These are phyloP conservation scores for Engystomops pustulosus DNA, from an alignment of 2,113 vertebrate species.

Conservation along the genomic window DNA sequence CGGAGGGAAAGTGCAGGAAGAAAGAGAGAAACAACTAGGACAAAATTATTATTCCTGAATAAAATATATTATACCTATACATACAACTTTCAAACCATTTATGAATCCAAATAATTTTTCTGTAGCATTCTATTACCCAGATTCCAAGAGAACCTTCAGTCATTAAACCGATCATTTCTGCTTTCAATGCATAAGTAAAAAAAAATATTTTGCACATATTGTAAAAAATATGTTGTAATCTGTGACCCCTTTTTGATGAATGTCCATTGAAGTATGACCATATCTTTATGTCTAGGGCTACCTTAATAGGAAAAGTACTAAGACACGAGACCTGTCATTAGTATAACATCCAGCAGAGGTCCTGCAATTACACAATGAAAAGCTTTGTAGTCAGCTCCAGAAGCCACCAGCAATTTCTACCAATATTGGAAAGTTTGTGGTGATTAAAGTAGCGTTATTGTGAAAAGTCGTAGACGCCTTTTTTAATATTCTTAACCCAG, in stretches of 20 bases:
- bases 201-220: no score
- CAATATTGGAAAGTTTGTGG: neutral
- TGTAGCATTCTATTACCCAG: no score
- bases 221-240: neutral
- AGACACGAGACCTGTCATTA: neutral
- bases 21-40: no score
- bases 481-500: neutral
- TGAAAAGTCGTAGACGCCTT: neutral
- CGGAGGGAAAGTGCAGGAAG: no score
- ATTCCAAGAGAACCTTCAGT: no score
- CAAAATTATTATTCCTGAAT: no score
- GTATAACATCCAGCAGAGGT: constrained; percentile 5
- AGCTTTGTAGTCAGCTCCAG: neutral
- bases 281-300: neutral
- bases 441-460: neutral
- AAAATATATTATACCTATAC: no score
- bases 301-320: neutral
- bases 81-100: no score
- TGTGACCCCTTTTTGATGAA: neutral
- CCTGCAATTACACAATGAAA: constrained; percentile 1
- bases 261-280: neutral
- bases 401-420: neutral
- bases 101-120: no score
- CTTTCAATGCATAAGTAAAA: no score
- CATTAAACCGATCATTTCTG: no score